Percentiles rank a stretch among this genome's conserved stretches.
These are phyloP conservation scores for Dipus sagitta DNA, from an alignment of 2,797 vertebrate genomes.

Conservation along the genomic window DNA sequence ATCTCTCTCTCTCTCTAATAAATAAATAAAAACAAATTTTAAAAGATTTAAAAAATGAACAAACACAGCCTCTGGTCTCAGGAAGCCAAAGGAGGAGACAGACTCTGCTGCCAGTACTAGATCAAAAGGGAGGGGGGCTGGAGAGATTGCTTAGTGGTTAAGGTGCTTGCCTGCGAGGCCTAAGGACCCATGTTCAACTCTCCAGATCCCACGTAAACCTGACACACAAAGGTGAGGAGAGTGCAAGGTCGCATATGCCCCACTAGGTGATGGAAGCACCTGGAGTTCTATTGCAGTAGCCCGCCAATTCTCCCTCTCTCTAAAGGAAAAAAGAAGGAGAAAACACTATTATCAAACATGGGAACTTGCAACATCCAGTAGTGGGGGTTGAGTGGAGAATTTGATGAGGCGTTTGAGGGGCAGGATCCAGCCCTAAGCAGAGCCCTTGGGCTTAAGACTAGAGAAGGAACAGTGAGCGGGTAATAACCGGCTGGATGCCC, in stretches of 20 bases:
- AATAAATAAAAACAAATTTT: too few relatives aligned
- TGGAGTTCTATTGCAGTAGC: too few relatives aligned
- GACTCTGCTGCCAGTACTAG: background rate
- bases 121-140: background rate
- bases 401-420: background rate
- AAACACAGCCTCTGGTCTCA: background rate
- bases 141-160: too few relatives aligned
- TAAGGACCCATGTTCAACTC: too few relatives aligned
- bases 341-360: background rate
- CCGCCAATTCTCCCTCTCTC: too few relatives aligned
- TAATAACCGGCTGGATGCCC: background rate
- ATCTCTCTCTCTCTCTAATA: too few relatives aligned
- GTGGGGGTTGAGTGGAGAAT: background rate
- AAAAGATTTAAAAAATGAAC: too few relatives aligned
- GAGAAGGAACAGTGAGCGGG: background rate
- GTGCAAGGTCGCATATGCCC: too few relatives aligned
- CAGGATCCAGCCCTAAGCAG: background rate
- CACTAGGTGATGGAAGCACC: too few relatives aligned
- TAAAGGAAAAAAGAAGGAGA: background rate
- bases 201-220: too few relatives aligned
- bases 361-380: background rate
- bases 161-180: too few relatives aligned
- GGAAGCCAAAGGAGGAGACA: background rate
- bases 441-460: constrained; percentile 1
- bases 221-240: too few relatives aligned